phyloP scores from a whole-genome alignment of 2,888 invertebrate species.

The Tiliacea aurago region DNA sequence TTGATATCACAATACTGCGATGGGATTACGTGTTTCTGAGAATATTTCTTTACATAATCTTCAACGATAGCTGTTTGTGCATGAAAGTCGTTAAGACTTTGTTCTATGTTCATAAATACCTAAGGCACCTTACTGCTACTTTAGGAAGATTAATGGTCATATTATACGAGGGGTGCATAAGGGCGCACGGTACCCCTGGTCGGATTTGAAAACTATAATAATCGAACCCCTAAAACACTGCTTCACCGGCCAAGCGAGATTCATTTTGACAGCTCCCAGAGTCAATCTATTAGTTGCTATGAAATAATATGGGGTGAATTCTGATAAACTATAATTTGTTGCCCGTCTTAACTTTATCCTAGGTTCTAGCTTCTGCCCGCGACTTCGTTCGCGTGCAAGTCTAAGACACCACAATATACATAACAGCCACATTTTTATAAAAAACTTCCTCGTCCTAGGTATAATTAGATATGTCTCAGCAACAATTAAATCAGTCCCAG shows the following conservation, averaged over 20 bases:
- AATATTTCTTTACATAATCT: conserved; percentile 14
- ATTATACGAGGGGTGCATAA: conserved; percentile 40
- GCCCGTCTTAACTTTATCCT: background rate
- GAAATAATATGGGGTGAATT: conserved; percentile 1
- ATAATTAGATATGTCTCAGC: background rate
- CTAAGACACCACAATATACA: no score
- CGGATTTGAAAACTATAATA: conserved; percentile 45
- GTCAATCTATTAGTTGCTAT: conserved; percentile 4
- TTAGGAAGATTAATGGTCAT: conserved; percentile 44
- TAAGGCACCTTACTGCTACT: conserved; percentile 4
- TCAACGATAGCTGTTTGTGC: conserved; percentile 6
- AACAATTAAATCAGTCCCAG: background rate
- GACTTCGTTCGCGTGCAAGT: no score
- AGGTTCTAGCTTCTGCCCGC: no score
- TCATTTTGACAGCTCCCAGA: conserved; percentile 5
- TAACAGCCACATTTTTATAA: no score
- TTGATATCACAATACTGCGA: conserved; percentile 48
- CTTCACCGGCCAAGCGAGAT: conserved; percentile 8
- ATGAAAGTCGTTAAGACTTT: conserved; percentile 1
- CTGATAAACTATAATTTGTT: background rate
- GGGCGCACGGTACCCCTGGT: conserved; percentile 14
- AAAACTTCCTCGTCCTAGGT: no score
- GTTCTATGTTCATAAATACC: conserved; percentile 12
- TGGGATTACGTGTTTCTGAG: conserved; percentile 33
- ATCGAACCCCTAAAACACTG: conserved; percentile 39